phyloP scores from a whole-genome alignment of 2,113 vertebrate species.

The Steatornis caripensis region DNA sequence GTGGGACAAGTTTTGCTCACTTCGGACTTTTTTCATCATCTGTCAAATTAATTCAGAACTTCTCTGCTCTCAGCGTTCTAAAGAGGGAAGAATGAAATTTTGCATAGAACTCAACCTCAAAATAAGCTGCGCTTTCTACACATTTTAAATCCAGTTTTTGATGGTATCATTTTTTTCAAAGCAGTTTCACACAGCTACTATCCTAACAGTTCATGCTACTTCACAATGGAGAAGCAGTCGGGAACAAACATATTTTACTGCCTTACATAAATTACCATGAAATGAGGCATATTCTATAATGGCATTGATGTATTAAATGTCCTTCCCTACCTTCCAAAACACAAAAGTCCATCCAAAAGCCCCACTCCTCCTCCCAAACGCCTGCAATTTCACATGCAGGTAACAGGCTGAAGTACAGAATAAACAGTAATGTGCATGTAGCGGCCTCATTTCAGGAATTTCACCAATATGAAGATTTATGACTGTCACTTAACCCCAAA shows the following conservation, averaged over 20 bases:
- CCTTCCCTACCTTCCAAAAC: not conserved
- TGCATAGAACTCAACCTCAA: not conserved
- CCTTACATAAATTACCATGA: not conserved
- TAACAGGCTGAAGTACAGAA: not conserved
- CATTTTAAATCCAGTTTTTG: not conserved
- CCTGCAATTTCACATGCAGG: not conserved
- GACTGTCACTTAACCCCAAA: not conserved
- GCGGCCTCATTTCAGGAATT: not conserved
- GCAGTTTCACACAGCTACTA: not conserved
- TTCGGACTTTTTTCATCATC: not conserved
- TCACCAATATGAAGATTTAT: not conserved
- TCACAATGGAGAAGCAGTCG: not conserved
- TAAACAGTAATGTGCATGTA: not conserved
- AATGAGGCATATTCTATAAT: not conserved
- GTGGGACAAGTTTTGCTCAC: not conserved
- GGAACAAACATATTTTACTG: not conserved
- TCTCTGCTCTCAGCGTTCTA: not conserved
- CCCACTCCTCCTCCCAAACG: not conserved
- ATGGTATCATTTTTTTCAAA: not conserved
- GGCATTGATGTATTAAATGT: not conserved
- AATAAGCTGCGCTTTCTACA: not conserved
- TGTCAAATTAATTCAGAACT: not conserved
- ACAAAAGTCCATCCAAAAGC: not conserved
- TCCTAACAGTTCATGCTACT: not conserved
- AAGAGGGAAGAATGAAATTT: not conserved